Percentiles rank a stretch among this genome's conserved stretches.
These are phyloP conservation scores for Neoascia interrupta DNA, from an alignment of 2,888 invertebrate species.

Conservation along the genomic window DNA sequence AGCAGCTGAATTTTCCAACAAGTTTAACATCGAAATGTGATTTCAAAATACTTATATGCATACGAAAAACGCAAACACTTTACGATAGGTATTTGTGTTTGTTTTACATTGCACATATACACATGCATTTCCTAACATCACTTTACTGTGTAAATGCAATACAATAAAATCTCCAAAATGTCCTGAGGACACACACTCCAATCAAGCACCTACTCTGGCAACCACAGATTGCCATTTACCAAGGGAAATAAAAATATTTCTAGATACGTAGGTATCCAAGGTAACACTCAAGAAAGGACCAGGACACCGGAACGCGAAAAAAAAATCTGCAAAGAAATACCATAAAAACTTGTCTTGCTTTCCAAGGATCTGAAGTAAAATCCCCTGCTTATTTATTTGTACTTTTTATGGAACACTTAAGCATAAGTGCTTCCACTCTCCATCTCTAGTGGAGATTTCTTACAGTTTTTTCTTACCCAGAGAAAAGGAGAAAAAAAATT, in stretches of 20 bases:
- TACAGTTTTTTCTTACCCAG: constrained; percentile 18
- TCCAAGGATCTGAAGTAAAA: constrained; percentile 11
- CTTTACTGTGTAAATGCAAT: no score
- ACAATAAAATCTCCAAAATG: constrained; percentile 18
- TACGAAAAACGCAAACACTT: no score
- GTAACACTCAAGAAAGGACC: constrained; percentile 1
- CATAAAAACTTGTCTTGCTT: constrained; percentile 15
- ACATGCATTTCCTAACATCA: no score
- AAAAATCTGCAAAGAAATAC: constrained; percentile 16
- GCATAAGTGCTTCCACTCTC: constrained; percentile 48
- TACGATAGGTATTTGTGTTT: no score
- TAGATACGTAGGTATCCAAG: constrained; percentile 6
- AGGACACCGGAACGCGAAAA: constrained; percentile 8
- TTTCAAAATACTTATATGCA: no score
- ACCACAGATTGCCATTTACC: constrained; percentile 30
- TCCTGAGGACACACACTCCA: constrained; percentile 11
- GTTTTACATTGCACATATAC: no score
- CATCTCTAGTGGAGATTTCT: constrained; percentile 38
- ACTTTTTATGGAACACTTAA: constrained; percentile 58
- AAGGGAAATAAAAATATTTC: constrained; percentile 4
- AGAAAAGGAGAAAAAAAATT: constrained; percentile 2
- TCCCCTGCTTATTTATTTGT: constrained; percentile 47
- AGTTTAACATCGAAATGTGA: no score
- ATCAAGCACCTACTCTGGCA: constrained; percentile 28
- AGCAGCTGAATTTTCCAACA: no score